These are phyloP conservation scores for Bos indicus DNA, from an alignment of 2,113 vertebrate genomes.

Conservation along the genomic window DNA sequence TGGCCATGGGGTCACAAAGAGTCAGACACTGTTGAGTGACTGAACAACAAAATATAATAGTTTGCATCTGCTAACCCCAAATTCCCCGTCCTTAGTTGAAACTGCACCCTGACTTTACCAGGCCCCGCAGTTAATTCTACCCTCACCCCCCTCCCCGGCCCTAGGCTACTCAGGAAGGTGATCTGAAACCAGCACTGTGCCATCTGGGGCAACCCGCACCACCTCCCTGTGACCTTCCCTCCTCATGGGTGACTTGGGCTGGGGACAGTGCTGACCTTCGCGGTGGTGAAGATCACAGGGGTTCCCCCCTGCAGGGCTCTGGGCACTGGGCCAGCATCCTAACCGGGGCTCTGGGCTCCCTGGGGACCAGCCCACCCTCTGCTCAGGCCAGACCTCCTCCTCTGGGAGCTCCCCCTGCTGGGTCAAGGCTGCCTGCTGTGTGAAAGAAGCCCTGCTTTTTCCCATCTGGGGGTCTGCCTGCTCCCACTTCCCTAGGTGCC, in stretches of 20 bases:
- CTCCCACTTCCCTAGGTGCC: background rate
- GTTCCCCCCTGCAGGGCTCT: background rate
- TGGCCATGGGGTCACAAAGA: background rate
- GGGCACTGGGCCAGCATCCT: background rate
- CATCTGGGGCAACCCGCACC: background rate
- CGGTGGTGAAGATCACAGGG: background rate
- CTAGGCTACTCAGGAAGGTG: background rate
- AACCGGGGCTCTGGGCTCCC: background rate
- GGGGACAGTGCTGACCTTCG: background rate
- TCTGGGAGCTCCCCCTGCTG: background rate
- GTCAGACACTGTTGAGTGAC: background rate
- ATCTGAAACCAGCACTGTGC: background rate
- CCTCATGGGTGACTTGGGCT: background rate
- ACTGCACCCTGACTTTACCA: background rate
- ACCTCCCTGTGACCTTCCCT: background rate
- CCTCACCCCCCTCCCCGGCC: rapidly evolving
- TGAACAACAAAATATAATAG: background rate
- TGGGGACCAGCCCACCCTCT: background rate
- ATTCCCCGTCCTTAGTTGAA: background rate
- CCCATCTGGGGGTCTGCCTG: background rate
- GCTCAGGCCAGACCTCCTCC: background rate
- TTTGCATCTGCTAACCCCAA: background rate
- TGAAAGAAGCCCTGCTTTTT: background rate
- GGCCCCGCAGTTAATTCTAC: background rate
- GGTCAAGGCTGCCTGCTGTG: background rate